Conservation (phyloP, 2,888 invertebrate genomes). For the Nephrotoma guestfalica region DNA sequence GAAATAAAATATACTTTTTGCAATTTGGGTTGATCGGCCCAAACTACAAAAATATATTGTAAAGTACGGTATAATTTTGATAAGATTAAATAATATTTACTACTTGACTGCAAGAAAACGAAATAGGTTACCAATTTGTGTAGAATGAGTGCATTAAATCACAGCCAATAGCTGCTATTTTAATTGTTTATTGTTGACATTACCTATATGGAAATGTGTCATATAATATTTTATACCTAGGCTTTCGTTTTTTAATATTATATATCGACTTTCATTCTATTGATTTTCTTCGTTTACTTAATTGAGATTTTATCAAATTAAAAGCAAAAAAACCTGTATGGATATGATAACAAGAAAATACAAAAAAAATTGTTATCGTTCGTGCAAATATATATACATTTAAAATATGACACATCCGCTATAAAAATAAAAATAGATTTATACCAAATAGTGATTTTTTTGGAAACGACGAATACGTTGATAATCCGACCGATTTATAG, state of each 20-base stretch:
- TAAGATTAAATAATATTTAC: no score
- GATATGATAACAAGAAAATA: neutral
- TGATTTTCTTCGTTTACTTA: neutral
- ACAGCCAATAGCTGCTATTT: no score
- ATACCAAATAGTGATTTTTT: neutral
- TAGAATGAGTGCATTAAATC: no score
- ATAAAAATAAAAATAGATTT: neutral
- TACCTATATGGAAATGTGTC: no score
- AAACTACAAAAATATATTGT: neutral
- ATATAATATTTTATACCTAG: no score
- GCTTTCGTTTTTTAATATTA: no score
- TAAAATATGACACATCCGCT: neutral
- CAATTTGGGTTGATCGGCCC: neutral
- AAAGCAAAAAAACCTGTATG: neutral
- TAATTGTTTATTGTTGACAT: no score
- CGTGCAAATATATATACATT: neutral
- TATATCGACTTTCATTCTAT: neutral
- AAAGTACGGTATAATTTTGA: no score
- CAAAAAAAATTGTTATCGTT: neutral
- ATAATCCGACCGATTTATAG: no score
- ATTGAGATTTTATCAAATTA: neutral
- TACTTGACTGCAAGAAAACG: no score
- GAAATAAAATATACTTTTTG: neutral
- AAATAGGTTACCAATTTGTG: no score
- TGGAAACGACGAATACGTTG: no score